Percentiles rank a stretch among this genome's conserved stretches.
phyloP scores from a whole-genome alignment of 2,113 vertebrate species.

The Lucifuga dentata region DNA sequence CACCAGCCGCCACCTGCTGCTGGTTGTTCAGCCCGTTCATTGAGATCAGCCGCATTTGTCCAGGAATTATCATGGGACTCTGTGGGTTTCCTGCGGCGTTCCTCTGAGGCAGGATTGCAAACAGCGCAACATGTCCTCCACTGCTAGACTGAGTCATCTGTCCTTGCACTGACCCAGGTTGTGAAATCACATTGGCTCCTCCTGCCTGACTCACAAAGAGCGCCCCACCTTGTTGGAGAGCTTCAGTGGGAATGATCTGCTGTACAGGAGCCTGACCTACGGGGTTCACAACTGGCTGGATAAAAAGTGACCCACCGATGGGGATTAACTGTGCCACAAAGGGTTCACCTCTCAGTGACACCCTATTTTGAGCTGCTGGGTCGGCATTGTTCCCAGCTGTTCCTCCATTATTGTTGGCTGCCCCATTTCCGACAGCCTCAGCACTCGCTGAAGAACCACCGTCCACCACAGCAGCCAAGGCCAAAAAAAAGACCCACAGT shows the following conservation, averaged over 20 bases:
- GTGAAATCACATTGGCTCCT: conserved; percentile 48
- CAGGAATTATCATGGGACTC: conserved; percentile 36
- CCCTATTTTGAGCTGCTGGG: conserved; percentile 54
- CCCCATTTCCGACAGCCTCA: conserved; percentile 65
- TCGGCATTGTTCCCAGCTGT: conserved; percentile 61
- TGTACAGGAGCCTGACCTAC: conserved; percentile 50
- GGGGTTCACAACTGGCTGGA: conserved; percentile 67
- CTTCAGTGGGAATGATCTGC: conserved; percentile 59
- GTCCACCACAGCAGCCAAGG: conserved; percentile 53
- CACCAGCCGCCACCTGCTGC: conserved; percentile 36
- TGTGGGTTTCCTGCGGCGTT: conserved; percentile 48
- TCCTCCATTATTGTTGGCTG: conserved; percentile 54
- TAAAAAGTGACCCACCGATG: conserved; percentile 61
- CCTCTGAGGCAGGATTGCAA: conserved; percentile 59
- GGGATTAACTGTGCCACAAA: conserved; percentile 66
- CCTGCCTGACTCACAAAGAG: conserved; percentile 52
- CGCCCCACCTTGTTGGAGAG: conserved; percentile 54
- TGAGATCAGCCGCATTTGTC: conserved; percentile 66
- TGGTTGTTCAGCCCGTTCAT: conserved; percentile 44
- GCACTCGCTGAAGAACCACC: conserved; percentile 73
- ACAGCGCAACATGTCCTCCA: conserved; percentile 52
- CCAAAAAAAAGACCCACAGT: conserved; percentile 66
- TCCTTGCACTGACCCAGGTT: conserved; percentile 41
- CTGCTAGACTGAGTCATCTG: conserved; percentile 33
- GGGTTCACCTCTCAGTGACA: conserved; percentile 53